Evolutionary conservation across 2,888 invertebrate species (phyloP).

Genomic region (Agrotis exclamationis): DNA sequence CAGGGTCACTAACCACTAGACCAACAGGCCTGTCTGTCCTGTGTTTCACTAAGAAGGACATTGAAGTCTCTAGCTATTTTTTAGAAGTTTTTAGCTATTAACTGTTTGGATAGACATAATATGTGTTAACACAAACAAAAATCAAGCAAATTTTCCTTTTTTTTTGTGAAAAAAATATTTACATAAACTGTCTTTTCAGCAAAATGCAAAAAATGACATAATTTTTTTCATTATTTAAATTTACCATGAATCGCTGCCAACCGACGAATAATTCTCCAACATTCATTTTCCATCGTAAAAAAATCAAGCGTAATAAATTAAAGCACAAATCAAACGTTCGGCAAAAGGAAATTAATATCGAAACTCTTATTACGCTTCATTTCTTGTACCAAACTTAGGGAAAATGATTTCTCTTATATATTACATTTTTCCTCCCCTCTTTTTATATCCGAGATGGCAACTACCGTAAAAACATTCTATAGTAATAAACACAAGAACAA

Average conservation of each 20-base stretch:
- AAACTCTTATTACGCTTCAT: constrained; percentile 40
- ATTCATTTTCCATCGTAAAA: constrained; percentile 7
- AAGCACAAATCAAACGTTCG: constrained; percentile 40
- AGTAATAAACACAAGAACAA: not conserved
- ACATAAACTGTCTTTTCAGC: not conserved
- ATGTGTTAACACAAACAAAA: too few relatives aligned
- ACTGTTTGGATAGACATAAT: too few relatives aligned
- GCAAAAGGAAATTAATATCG: constrained; percentile 50
- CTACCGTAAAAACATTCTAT: constrained; percentile 20
- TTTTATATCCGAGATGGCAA: not conserved
- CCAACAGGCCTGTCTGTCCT: too few relatives aligned
- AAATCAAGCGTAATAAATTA: constrained; percentile 39
- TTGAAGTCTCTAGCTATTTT: too few relatives aligned
- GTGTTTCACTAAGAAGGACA: too few relatives aligned
- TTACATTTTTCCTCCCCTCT: constrained; percentile 1
- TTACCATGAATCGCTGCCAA: not conserved
- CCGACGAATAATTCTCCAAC: not conserved
- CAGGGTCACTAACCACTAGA: too few relatives aligned
- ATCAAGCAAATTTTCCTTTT: too few relatives aligned
- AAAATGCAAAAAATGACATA: not conserved
- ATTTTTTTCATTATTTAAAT: not conserved
- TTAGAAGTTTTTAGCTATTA: too few relatives aligned
- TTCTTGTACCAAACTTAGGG: constrained; percentile 14
- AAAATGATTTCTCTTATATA: constrained; percentile 13
- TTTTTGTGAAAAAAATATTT: too few relatives aligned